Percentiles rank a stretch among this genome's conserved stretches.
phyloP scores from a whole-genome alignment of 2,113 vertebrate species.

The Ovis canadensis region DNA sequence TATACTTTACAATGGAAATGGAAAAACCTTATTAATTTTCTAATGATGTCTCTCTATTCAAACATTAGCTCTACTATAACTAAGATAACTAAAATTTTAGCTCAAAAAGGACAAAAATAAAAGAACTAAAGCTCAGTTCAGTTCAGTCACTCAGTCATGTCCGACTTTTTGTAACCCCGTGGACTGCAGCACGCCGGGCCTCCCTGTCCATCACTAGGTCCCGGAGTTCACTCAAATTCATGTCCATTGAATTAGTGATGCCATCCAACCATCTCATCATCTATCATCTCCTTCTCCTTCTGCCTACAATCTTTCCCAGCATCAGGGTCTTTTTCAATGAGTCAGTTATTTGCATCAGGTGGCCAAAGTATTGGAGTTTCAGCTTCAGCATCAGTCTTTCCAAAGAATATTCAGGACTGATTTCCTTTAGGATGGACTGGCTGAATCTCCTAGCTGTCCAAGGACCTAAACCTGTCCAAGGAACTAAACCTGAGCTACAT shows the following conservation, averaged over 20 bases:
- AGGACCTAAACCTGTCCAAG: not conserved
- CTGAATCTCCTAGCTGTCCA: not conserved
- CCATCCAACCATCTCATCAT: not conserved
- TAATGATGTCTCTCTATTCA: not conserved
- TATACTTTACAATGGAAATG: not conserved
- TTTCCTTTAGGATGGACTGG: not conserved
- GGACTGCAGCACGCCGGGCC: not conserved
- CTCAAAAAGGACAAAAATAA: constrained; percentile 9
- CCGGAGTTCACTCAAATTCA: not conserved
- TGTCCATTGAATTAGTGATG: not conserved
- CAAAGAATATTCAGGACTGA: not conserved
- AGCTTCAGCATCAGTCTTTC: not conserved
- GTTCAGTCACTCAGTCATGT: not conserved
- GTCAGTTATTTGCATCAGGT: not conserved
- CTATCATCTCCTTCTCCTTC: not conserved
- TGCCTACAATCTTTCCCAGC: not conserved
- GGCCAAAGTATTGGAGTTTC: not conserved
- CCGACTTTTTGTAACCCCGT: not conserved
- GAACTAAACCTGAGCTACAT: not conserved
- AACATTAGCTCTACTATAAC: not conserved
- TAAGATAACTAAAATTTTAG: not conserved
- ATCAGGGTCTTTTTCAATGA: not conserved
- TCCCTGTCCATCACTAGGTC: not conserved
- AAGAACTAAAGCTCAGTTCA: not conserved
- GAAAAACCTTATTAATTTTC: not conserved